phyloP scores from a whole-genome alignment of 2,113 vertebrate genomes.

The Crotalus horridus region DNA sequence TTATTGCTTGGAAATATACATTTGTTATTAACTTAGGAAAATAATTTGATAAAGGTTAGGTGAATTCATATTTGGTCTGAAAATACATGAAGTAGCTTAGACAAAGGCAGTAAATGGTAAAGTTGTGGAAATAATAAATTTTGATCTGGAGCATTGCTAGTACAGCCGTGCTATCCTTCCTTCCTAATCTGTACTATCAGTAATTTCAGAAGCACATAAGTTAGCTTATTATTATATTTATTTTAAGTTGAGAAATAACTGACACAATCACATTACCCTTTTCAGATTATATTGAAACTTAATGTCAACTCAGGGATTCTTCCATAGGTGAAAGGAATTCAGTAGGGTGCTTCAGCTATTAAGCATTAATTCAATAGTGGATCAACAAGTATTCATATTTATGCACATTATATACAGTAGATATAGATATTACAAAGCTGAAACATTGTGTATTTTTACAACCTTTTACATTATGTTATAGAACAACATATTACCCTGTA shows the following conservation, averaged over 20 bases:
- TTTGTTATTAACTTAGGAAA: not conserved
- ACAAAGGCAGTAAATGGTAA: not conserved
- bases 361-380: not conserved
- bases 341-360: not conserved
- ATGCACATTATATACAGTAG: constrained; percentile 2
- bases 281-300: constrained; percentile 4
- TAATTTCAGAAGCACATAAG: not conserved
- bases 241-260: not conserved
- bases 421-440: not conserved
- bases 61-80: not conserved
- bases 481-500: fast-evolving
- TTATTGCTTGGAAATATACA: not conserved
- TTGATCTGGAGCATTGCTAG: not conserved
- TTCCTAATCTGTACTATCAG: not conserved
- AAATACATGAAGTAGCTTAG: not conserved
- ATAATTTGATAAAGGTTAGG: not conserved
- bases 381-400: not conserved
- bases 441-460: constrained; percentile 26
- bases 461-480: not conserved
- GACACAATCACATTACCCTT: not conserved
- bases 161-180: not conserved
- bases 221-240: not conserved
- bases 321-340: not conserved
- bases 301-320: not conserved
- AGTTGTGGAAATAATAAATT: constrained; percentile 5